A percentile compares a stretch with the other conserved stretches of the same genome.
Conservation (phyloP, 2,888 invertebrate species). For the Lithosia quadra region DNA sequence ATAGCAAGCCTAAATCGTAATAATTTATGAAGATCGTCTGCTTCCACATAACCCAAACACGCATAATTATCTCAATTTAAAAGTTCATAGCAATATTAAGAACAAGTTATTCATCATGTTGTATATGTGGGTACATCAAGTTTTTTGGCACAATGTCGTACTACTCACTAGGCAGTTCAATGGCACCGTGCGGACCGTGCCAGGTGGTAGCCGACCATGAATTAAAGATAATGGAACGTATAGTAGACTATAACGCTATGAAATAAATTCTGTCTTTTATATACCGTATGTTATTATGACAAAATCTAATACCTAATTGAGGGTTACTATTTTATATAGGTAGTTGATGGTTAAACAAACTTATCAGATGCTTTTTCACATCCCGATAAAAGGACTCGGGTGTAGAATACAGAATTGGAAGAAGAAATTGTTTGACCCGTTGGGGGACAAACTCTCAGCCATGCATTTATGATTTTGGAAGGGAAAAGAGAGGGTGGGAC, state of each 20-base stretch:
- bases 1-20: background rate
- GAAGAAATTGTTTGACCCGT: too few relatives aligned
- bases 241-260: background rate
- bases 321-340: too few relatives aligned
- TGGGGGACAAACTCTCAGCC: too few relatives aligned
- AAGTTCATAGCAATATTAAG: constrained; percentile 36
- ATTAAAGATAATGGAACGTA: constrained; percentile 58
- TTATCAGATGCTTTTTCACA: too few relatives aligned
- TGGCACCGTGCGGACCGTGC: constrained; percentile 68
- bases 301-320: too few relatives aligned
- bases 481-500: too few relatives aligned
- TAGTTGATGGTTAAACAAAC: too few relatives aligned
- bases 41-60: constrained; percentile 21
- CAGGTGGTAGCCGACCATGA: constrained; percentile 67
- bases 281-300: too few relatives aligned
- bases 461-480: too few relatives aligned
- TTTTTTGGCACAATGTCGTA: constrained; percentile 68
- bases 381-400: too few relatives aligned
- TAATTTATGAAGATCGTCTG: constrained; percentile 16
- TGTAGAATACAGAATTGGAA: too few relatives aligned
- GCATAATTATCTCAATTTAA: constrained; percentile 36
- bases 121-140: constrained; percentile 51
- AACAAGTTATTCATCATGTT: constrained; percentile 31
- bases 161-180: constrained; percentile 63
- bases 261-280: background rate